Conservation (phyloP, 2,113 vertebrate genomes). For the Oriolus oriolus region DNA sequence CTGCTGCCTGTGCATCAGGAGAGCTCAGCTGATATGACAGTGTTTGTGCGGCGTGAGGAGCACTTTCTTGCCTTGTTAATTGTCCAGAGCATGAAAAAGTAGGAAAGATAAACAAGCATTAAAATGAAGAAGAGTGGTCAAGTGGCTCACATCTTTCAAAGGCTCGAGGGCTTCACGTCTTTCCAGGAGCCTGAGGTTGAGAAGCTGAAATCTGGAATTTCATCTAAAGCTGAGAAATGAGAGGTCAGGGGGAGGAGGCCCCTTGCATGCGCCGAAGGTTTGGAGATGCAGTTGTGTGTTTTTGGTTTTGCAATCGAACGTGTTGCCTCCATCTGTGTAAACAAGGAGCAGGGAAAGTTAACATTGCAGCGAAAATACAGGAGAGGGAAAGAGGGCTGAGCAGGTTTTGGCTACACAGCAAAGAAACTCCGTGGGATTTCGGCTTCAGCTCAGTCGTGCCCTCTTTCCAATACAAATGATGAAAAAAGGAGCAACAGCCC, state of each 20-base stretch:
- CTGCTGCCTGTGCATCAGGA: neutral
- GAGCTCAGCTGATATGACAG: neutral
- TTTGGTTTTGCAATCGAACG: neutral
- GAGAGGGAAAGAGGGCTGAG: neutral
- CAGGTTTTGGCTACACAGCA: neutral
- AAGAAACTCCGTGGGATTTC: neutral
- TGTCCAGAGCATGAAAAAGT: neutral
- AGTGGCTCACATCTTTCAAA: neutral
- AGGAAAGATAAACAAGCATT: neutral
- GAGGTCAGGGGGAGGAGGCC: neutral
- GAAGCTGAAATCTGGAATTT: neutral
- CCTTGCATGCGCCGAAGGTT: fast-evolving
- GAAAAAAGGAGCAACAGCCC: neutral
- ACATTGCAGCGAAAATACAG: neutral
- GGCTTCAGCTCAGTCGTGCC: neutral
- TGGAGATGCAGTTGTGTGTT: neutral
- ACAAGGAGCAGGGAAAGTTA: neutral
- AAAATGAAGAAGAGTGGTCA: neutral
- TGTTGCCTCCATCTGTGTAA: slow-evolving; percentile 19
- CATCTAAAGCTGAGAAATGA: neutral
- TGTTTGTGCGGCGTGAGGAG: neutral
- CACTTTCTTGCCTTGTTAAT: neutral
- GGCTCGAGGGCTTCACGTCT: neutral
- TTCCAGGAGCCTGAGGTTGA: neutral
- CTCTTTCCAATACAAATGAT: neutral